Evolutionary conservation across 2,888 invertebrate species (phyloP).

Genomic region (Caenorhabditis auriculariae): DNA sequence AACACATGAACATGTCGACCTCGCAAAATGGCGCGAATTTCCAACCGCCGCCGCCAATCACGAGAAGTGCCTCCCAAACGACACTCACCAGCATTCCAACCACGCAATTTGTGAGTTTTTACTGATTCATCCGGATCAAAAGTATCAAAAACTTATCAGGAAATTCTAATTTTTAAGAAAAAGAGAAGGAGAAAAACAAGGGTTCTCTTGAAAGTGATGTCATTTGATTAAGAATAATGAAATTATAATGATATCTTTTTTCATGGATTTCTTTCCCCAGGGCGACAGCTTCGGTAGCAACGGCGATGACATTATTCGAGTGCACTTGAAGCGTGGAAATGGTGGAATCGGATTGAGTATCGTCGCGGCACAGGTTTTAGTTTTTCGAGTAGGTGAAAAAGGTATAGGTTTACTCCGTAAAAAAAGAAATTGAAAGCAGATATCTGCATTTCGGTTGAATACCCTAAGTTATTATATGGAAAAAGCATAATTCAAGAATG

Average conservation of each 20-base stretch:
- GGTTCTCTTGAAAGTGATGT: no score
- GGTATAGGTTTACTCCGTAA: no score
- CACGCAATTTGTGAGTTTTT: constrained; percentile 30
- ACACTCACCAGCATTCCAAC: constrained; percentile 39
- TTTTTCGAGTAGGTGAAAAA: background rate
- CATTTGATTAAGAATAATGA: no score
- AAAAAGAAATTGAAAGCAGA: background rate
- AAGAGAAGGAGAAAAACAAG: no score
- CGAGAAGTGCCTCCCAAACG: constrained; percentile 39
- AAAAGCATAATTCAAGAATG: background rate
- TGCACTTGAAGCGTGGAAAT: constrained; percentile 78
- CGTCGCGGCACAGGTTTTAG: constrained; percentile 86
- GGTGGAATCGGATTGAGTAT: constrained; percentile 97
- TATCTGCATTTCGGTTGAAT: background rate
- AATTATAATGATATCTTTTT: background rate
- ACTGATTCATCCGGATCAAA: no score
- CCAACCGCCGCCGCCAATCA: constrained; percentile 19
- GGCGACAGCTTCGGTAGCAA: constrained; percentile 36
- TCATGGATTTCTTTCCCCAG: constrained; percentile 11
- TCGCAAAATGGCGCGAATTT: no score
- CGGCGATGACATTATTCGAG: constrained; percentile 25
- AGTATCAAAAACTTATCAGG: no score
- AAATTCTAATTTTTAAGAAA: background rate
- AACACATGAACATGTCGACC: no score
- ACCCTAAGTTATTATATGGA: background rate